Evolutionary conservation across 2,888 invertebrate genomes (phyloP).

Genomic region (Pseudococcus jackbeardsleyi): DNA sequence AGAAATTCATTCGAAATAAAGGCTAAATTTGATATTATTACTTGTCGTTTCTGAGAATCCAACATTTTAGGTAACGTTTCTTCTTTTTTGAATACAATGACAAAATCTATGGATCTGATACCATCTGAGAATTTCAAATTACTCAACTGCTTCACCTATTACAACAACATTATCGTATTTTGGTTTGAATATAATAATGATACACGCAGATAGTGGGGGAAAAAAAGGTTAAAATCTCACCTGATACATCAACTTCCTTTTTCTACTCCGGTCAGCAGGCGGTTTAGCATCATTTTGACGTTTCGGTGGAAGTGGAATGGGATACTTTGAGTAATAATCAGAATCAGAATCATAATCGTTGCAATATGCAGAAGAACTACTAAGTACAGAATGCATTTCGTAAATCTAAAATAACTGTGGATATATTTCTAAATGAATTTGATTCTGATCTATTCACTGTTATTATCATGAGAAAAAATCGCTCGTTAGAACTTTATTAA

Average conservation of each 20-base stretch:
- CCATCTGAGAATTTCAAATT: conserved; percentile 55
- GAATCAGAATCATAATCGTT: background rate
- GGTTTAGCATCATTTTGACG: background rate
- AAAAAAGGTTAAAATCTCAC: background rate
- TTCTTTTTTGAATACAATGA: conserved; percentile 53
- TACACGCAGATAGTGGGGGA: no score
- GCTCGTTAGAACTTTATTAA: no score
- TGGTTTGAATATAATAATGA: no score
- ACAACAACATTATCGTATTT: background rate
- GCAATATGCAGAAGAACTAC: conserved; percentile 15
- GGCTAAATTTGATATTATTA: no score
- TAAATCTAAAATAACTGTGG: background rate
- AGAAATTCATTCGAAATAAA: background rate
- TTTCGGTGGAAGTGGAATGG: conserved; percentile 34
- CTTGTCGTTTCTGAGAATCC: conserved; percentile 43
- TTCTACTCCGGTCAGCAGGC: background rate
- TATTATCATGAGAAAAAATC: background rate
- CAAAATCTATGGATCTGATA: conserved; percentile 30
- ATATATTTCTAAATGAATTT: background rate
- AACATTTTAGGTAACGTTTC: conserved; percentile 29
- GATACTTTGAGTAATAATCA: background rate
- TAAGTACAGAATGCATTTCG: background rate
- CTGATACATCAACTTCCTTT: background rate
- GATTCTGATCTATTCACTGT: background rate
- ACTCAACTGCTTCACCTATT: conserved; percentile 20